Evolutionary conservation across 2,888 invertebrate genomes (phyloP).

Genomic region (Cetonia aurata): DNA sequence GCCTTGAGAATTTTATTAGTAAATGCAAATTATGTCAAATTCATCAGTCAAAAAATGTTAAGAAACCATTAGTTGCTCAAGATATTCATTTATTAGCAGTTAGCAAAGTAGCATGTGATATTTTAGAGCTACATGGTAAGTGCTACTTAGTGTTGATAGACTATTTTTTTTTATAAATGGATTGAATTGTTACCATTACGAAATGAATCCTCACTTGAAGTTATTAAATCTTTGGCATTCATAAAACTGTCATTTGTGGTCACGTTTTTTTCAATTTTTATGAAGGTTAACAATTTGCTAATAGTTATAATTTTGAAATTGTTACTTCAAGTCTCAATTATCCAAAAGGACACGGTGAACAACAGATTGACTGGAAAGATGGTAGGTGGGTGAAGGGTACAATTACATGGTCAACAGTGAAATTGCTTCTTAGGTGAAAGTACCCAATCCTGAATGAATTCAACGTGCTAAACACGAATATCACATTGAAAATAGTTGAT

Average conservation of each 20-base stretch:
- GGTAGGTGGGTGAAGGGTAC: too few species aligned
- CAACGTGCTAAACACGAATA: too few species aligned
- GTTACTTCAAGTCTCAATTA: not conserved
- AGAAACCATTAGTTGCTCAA: not conserved
- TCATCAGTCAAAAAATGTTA: not conserved
- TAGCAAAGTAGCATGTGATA: not conserved
- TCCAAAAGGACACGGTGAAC: not conserved
- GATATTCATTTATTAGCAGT: not conserved
- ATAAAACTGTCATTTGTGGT: not conserved
- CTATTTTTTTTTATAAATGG: not conserved
- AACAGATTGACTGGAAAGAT: too few species aligned
- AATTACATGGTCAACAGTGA: too few species aligned
- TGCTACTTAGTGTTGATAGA: too few species aligned
- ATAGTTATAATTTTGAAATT: constrained; percentile 1
- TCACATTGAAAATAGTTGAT: too few species aligned
- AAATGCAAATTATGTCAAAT: not conserved
- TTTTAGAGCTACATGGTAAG: not conserved
- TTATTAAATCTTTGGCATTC: not conserved
- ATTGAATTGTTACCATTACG: not conserved
- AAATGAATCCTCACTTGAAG: not conserved
- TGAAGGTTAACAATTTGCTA: not conserved
- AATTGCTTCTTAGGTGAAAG: too few species aligned
- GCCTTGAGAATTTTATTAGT: not conserved
- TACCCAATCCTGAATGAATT: too few species aligned
- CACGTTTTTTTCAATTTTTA: not conserved